These are phyloP conservation scores for Diadegma fenestrale DNA, from an alignment of 2,888 invertebrate species.

Conservation along the genomic window DNA sequence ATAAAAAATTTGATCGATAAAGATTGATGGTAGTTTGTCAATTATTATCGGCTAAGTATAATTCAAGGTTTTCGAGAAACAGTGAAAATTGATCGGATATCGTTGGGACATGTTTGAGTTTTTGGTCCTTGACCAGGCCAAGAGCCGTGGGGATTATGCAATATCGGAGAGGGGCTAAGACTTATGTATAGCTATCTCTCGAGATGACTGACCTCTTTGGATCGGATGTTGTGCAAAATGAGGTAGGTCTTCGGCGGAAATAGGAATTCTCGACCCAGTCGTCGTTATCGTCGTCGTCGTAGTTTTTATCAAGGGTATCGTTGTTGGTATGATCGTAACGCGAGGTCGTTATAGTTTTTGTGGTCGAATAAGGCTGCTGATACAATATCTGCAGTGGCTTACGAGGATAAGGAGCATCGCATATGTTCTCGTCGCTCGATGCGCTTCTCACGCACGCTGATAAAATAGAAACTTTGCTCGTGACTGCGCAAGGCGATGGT, in stretches of 20 bases:
- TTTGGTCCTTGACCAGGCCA: too few species aligned
- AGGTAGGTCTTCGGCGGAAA: slow-evolving; percentile 92
- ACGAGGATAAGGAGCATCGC: slow-evolving; percentile 93
- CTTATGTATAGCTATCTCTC: not conserved
- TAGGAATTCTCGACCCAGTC: slow-evolving; percentile 93
- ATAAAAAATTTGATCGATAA: not conserved
- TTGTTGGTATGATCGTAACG: slow-evolving; percentile 75
- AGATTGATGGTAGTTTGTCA: not conserved
- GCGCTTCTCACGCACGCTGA: slow-evolving; percentile 95
- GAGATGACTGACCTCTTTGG: slow-evolving; percentile 86
- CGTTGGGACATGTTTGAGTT: not conserved
- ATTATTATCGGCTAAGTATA: not conserved
- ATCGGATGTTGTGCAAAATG: slow-evolving; percentile 90
- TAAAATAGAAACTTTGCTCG: slow-evolving; percentile 89
- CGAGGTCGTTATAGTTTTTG: slow-evolving; percentile 42
- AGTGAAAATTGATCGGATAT: not conserved
- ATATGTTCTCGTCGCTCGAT: slow-evolving; percentile 95
- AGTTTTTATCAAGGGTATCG: slow-evolving; percentile 80
- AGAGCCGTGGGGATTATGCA: not conserved
- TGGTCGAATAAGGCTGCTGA: slow-evolving; percentile 80
- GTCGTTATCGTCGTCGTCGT: slow-evolving; percentile 87
- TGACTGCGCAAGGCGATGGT: slow-evolving; percentile 88
- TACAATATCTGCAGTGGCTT: slow-evolving; percentile 80
- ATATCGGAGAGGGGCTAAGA: not conserved
- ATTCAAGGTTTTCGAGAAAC: not conserved